Evolutionary conservation across 1,140 invertebrate species (phyloP).

Genomic region (Lepidurus arcticus): DNA sequence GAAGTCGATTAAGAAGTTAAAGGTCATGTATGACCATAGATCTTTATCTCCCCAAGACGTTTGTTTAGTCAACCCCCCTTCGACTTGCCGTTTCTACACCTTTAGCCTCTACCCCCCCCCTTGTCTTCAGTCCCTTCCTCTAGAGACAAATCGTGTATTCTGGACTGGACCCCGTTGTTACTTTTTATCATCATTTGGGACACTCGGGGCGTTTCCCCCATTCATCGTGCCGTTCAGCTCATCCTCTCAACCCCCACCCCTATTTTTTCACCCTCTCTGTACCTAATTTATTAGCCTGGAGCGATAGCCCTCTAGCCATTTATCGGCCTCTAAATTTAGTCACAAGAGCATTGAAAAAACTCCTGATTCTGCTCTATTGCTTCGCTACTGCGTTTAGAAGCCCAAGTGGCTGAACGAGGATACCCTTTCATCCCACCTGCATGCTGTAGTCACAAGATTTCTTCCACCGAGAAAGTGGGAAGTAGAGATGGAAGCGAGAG

Average conservation of each 20-base stretch:
- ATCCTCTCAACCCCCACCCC: background rate
- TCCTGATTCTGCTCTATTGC: background rate
- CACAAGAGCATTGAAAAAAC: background rate
- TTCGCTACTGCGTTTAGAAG: background rate
- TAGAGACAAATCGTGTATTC: background rate
- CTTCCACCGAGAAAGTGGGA: no score
- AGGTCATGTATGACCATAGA: background rate
- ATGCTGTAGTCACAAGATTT: no score
- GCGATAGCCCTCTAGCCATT: constrained; percentile 8
- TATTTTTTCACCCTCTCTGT: background rate
- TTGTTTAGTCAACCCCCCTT: background rate
- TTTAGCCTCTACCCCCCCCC: no score
- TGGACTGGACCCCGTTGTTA: background rate
- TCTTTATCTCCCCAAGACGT: background rate
- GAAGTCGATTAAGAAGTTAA: background rate
- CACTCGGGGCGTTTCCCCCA: constrained; percentile 7
- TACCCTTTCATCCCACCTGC: background rate
- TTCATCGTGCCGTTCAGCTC: background rate
- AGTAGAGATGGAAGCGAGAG: background rate
- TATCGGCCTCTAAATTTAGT: background rate
- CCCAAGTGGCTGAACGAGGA: background rate
- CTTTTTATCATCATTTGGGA: constrained; percentile 19
- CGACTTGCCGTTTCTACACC: background rate
- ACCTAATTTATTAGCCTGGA: background rate
- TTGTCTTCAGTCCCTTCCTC: background rate